Evolutionary conservation across 2,113 vertebrate species (phyloP).

Genomic region (Lethenteron camtschaticum): DNA sequence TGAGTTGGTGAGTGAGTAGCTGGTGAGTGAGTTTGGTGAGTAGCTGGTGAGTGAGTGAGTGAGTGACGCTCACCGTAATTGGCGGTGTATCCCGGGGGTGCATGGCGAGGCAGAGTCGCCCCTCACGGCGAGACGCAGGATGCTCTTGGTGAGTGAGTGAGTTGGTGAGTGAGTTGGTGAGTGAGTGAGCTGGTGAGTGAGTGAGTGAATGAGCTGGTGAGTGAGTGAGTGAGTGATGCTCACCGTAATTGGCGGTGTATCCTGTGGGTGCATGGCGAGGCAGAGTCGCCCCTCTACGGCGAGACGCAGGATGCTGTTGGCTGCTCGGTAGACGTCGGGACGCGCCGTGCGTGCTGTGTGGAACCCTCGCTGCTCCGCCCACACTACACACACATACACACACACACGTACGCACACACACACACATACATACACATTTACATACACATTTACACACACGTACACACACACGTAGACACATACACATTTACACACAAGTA

Average conservation of each 20-base stretch:
- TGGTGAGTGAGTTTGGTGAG: too few species aligned
- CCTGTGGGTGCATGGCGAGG: constrained; percentile 42
- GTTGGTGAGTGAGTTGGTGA: not conserved
- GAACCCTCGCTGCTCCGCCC: constrained; percentile 65
- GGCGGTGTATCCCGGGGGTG: too few species aligned
- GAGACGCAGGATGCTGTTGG: constrained; percentile 55
- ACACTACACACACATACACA: constrained; percentile 38
- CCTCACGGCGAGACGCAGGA: too few species aligned
- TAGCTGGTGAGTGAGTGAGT: too few species aligned
- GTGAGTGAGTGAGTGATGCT: not conserved
- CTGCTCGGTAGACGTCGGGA: constrained; percentile 52
- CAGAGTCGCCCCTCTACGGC: constrained; percentile 49
- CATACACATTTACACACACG: constrained; percentile 1
- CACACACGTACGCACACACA: too few species aligned
- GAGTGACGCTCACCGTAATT: too few species aligned
- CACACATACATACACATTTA: too few species aligned
- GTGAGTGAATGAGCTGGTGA: not conserved
- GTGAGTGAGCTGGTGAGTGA: not conserved
- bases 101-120: too few species aligned
- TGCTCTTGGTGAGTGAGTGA: not conserved
- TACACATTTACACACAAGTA: constrained; percentile 4
- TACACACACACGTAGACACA: too few species aligned
- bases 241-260: constrained; percentile 46
- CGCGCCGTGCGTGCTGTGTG: constrained; percentile 58
- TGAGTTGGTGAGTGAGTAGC: too few species aligned